Base-by-base conservation (phyloP, 2,113 vertebrate species). In the Mirounga angustirostris region DNA sequence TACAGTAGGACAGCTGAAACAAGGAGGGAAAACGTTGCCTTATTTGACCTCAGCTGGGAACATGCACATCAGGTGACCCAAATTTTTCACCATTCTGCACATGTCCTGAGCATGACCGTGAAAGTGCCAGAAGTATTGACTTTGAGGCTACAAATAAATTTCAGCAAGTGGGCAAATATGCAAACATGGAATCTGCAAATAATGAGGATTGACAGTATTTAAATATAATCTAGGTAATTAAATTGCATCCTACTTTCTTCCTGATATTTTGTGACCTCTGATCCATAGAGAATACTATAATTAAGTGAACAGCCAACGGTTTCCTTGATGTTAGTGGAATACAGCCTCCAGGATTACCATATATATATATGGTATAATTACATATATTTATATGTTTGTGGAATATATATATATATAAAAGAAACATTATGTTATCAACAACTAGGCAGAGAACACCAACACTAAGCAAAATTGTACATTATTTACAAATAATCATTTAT, bases 401-500 rank as follows among this genome's bases (percentile, higher is more conserved):
- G 46, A 46, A 46, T 46, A 46, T 46, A 21, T 65, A 12, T 65
- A 12, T 24, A 22, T 69, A 22, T 69, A 6, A 18, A 18, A 33
- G 2, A 28, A 30, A 71, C 28, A 69, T 88, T 95, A 18, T 87
- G 10, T 89, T 94, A 92, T 85, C 79, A 22, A 54, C 54, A 73
- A 80, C 15, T 73, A 89, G 65, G 69, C 63, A 73, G 81, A 89
- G 4, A 93, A 10, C 33, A 81, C 50, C 43, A 87, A 81, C 4
- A n/a, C 46, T 83, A 78, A 89, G 56, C 43, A 86, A 95, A 96
- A 90, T 16, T 71, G 40, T 22, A 65, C 61, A 74, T 94, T 95
- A 84, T 92, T 95, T 90, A 87, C 14, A 97, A 89, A 88, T 90
- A 22, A 93, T 58, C 84, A 22, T 91, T 93, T 98, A 88, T 89